phyloP scores from a whole-genome alignment of 2,113 vertebrate genomes.

The Halcyon senegalensis region DNA sequence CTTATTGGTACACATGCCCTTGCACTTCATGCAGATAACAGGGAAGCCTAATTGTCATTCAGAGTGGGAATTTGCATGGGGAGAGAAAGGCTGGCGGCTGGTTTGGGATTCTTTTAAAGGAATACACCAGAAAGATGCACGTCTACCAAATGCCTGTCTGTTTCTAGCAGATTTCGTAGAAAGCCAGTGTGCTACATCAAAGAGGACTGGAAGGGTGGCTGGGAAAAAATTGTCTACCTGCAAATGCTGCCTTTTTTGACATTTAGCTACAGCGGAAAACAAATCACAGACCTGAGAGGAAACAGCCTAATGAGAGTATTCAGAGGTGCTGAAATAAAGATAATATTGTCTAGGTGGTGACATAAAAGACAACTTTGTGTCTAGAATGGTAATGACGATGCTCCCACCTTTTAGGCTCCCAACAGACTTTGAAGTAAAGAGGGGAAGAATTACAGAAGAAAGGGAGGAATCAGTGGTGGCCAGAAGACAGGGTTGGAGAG shows the following conservation, averaged over 20 bases:
- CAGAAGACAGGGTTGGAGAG: not conserved
- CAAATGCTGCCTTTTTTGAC: not conserved
- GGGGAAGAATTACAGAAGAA: not conserved
- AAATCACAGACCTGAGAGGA: conserved; percentile 41
- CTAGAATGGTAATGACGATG: conserved; percentile 51
- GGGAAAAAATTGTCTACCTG: not conserved
- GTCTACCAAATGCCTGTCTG: not conserved
- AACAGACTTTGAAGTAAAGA: conserved; percentile 7
- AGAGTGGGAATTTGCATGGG: not conserved
- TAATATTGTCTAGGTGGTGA: conserved; percentile 46
- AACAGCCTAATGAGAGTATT: conserved; percentile 55
- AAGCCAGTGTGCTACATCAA: not conserved
- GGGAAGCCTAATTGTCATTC: not conserved
- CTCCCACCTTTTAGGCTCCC: not conserved
- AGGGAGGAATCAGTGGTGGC: not conserved
- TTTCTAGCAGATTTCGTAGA: not conserved
- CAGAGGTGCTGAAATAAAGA: conserved; percentile 57
- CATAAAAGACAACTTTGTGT: conserved; percentile 49
- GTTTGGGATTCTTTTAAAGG: not conserved
- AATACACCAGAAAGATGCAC: not conserved
- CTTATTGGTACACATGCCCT: not conserved
- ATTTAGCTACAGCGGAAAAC: conserved; percentile 32
- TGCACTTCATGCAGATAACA: not conserved
- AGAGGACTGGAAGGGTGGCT: not conserved
- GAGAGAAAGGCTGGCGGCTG: not conserved